Percentiles rank a stretch among this genome's conserved stretches.
These are phyloP conservation scores for Sebastiscus tertius DNA, from an alignment of 2,797 vertebrate genomes.

Conservation along the genomic window DNA sequence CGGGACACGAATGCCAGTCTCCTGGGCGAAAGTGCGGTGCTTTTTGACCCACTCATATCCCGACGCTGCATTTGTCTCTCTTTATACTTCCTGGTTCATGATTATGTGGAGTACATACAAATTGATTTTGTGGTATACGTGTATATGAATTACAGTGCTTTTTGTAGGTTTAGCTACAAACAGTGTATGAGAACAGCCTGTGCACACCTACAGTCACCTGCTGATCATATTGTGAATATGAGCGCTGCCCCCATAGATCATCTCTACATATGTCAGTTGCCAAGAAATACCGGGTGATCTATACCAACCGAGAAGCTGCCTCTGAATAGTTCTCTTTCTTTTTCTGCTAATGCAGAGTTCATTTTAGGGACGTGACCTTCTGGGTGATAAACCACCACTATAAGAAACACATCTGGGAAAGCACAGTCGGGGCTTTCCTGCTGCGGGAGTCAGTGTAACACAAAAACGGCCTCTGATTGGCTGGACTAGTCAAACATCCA, in stretches of 20 bases:
- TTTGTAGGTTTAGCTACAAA: neutral
- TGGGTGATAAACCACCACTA: slow-evolving; percentile 52
- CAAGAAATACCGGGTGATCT: slow-evolving; percentile 28
- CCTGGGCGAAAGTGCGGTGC: too few species aligned
- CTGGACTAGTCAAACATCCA: slow-evolving; percentile 22
- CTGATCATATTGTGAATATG: slow-evolving; percentile 17
- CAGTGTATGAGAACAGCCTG: neutral
- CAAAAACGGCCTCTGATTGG: slow-evolving; percentile 38
- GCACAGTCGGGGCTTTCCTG: slow-evolving; percentile 70
- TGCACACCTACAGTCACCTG: slow-evolving; percentile 8
- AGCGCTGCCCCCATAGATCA: neutral
- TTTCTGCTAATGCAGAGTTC: slow-evolving; percentile 39
- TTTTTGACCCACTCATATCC: too few species aligned
- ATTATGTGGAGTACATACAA: neutral
- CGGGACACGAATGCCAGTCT: neutral
- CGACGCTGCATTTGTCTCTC: neutral
- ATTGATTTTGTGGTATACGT: neutral
- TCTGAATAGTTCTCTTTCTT: slow-evolving; percentile 55
- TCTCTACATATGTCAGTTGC: neutral
- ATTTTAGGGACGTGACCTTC: slow-evolving; percentile 66
- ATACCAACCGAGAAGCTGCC: slow-evolving; percentile 1
- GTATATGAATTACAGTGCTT: neutral
- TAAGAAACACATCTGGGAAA: slow-evolving; percentile 57
- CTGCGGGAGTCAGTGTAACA: slow-evolving; percentile 34
- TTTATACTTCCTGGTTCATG: neutral